A percentile compares a stretch with the other conserved stretches of the same genome.
Conservation (phyloP, 2,797 vertebrate genomes). For the Pogoniulus pusillus region DNA sequence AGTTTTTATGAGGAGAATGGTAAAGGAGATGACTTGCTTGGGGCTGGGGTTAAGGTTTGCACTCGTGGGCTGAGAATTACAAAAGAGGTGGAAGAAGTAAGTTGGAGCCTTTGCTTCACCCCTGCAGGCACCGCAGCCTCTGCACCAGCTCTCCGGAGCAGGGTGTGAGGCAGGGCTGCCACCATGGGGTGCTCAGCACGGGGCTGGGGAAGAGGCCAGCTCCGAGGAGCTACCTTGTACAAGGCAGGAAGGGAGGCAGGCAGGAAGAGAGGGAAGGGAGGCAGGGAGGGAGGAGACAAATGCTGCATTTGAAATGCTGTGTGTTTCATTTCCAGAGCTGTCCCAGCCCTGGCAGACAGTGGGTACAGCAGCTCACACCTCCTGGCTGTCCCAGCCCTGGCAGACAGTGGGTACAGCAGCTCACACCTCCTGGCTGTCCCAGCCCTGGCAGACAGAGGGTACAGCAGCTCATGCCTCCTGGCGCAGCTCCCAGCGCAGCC, state of each 20-base stretch:
- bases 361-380: background rate
- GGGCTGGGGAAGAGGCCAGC: background rate
- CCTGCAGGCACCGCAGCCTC: slow-evolving; percentile 17
- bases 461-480: background rate
- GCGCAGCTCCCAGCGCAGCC: background rate
- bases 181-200: background rate
- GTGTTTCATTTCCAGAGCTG: background rate
- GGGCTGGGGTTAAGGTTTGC: slow-evolving; percentile 73
- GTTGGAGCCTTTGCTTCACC: slow-evolving; percentile 30
- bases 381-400: background rate
- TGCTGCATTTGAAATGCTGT: background rate
- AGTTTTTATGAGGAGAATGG: slow-evolving; percentile 80
- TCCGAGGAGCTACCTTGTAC: background rate
- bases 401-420: background rate
- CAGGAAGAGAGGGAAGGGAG: background rate
- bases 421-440: background rate
- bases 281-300: rapidly evolving
- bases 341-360: background rate
- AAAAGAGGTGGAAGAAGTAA: slow-evolving; percentile 34
- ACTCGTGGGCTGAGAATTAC: slow-evolving; percentile 55
- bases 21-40: slow-evolving; percentile 71
- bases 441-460: background rate
- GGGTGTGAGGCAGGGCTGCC: background rate
- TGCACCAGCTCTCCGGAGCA: background rate
- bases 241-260: background rate